Percentiles rank a stretch among this genome's conserved stretches.
Conservation (phyloP, 2,113 vertebrate species). For the Parotia lawesii region DNA sequence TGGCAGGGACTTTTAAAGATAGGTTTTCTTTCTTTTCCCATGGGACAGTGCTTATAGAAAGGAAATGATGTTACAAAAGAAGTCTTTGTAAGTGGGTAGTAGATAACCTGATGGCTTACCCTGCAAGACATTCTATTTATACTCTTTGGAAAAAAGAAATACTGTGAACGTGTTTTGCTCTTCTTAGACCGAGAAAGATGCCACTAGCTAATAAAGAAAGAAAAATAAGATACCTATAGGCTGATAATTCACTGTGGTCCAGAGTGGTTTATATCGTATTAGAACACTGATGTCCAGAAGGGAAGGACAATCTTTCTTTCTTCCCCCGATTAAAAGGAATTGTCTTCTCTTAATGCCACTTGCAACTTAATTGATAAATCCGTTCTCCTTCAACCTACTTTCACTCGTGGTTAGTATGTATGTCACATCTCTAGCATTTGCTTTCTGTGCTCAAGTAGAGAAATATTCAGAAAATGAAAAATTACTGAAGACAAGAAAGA, state of each 20-base stretch:
- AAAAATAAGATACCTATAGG: not conserved
- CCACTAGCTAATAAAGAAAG: not conserved
- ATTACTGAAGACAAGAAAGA: conserved; percentile 15
- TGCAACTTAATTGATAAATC: not conserved
- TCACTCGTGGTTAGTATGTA: not conserved
- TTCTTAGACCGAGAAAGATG: not conserved
- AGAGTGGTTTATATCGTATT: not conserved
- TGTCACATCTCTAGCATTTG: not conserved
- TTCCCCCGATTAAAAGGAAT: not conserved
- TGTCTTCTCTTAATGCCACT: not conserved
- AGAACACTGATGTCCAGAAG: not conserved
- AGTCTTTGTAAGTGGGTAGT: not conserved
- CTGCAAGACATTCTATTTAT: not conserved
- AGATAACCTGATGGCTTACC: not conserved
- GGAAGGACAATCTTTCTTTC: not conserved
- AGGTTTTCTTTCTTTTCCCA: not conserved
- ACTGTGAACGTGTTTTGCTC: not conserved
- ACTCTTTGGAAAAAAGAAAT: not conserved
- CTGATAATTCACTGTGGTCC: not conserved
- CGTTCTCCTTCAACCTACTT: not conserved
- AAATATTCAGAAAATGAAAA: conserved; percentile 43
- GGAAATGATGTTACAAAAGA: not conserved
- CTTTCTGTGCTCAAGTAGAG: not conserved
- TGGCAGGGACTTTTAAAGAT: not conserved
- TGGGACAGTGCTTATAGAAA: not conserved